Evolutionary conservation across 1,140 invertebrate species (phyloP).

Genomic region (Magallana ariakensis): DNA sequence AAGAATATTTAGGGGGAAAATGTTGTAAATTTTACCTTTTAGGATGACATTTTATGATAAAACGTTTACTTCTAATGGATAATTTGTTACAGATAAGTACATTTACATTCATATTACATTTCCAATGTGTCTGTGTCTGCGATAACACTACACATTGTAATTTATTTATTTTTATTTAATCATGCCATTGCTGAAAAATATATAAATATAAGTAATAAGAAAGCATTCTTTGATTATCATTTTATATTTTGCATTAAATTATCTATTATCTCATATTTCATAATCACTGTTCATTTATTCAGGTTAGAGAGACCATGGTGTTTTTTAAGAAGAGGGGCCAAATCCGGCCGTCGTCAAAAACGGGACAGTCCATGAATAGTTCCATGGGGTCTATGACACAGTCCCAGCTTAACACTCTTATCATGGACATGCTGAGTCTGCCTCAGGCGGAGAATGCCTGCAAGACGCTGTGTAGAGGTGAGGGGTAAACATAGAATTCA

Average conservation of each 20-base stretch:
- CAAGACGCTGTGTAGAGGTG: constrained; percentile 72
- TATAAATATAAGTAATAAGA: no score
- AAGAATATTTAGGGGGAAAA: no score
- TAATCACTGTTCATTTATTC: background rate
- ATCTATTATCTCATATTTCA: no score
- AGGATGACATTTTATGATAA: background rate
- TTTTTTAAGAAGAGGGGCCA: constrained; percentile 29
- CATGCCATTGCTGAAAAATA: no score
- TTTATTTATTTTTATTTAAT: no score
- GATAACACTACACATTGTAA: no score
- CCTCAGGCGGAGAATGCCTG: constrained; percentile 52
- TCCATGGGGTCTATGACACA: constrained; percentile 64
- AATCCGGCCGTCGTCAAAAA: background rate
- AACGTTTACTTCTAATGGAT: background rate
- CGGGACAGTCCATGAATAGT: background rate
- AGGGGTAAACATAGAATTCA: background rate
- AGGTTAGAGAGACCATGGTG: background rate
- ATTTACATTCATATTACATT: background rate
- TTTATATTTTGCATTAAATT: no score
- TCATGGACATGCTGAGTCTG: constrained; percentile 71
- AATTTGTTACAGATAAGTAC: background rate
- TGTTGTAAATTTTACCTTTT: no score
- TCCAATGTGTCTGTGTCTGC: no score
- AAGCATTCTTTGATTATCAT: no score
- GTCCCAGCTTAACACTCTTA: constrained; percentile 69